A percentile compares a stretch with the other conserved stretches of the same genome.
These are phyloP conservation scores for Aspiorhynchus laticeps DNA, from an alignment of 2,113 vertebrate genomes.

Conservation along the genomic window DNA sequence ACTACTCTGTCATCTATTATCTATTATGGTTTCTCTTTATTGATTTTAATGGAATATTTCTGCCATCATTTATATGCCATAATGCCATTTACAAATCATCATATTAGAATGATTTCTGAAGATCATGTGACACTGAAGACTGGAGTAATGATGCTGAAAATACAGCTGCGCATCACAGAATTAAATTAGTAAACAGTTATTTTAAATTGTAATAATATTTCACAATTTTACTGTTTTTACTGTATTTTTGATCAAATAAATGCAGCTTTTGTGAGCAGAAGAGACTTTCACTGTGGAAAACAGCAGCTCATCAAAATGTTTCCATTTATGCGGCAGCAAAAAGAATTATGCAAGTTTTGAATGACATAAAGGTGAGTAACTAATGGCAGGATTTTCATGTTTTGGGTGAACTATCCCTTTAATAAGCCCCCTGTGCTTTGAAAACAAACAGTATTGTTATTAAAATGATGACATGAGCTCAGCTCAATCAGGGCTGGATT, in stretches of 20 bases:
- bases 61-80: background rate
- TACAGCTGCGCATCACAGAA: too few relatives aligned
- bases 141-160: too few relatives aligned
- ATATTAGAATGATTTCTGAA: too few relatives aligned
- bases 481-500: slow-evolving; percentile 39
- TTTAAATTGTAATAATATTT: too few relatives aligned
- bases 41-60: background rate
- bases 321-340: background rate
- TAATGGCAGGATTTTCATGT: background rate
- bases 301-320: background rate
- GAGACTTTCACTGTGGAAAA: background rate
- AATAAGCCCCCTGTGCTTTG: background rate
- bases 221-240: background rate
- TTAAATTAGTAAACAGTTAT: too few relatives aligned
- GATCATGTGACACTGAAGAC: too few relatives aligned
- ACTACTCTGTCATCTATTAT: background rate
- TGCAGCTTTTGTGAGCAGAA: background rate
- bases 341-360: background rate
- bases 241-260: background rate
- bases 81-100: background rate
- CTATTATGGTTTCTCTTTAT: background rate
- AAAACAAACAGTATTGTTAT: background rate
- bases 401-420: background rate
- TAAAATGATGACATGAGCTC: slow-evolving; percentile 15
- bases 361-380: background rate